Evolutionary conservation across 2,113 vertebrate species (phyloP).

Genomic region (Todiramphus saurophagus): DNA sequence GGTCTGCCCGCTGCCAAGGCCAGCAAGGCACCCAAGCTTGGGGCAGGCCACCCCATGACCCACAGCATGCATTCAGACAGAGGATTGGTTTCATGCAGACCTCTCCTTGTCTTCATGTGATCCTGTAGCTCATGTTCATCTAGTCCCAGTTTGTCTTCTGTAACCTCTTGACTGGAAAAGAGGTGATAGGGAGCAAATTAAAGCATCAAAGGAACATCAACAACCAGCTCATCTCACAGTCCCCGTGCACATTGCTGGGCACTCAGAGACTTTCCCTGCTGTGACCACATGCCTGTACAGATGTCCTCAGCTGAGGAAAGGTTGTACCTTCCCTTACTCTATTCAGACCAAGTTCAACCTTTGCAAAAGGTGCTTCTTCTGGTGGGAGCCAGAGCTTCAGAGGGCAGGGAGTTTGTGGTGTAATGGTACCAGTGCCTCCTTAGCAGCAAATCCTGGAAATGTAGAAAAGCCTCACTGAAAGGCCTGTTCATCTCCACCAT

Average conservation of each 20-base stretch:
- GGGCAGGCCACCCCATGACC: neutral
- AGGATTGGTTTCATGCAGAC: neutral
- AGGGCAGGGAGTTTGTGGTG: rapidly evolving
- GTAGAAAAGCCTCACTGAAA: neutral
- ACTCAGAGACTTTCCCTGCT: neutral
- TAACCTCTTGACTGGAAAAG: neutral
- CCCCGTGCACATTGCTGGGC: neutral
- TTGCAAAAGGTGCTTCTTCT: neutral
- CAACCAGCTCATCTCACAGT: neutral
- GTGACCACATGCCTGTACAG: neutral
- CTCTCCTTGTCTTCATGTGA: neutral
- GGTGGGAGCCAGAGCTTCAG: neutral
- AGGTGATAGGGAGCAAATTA: neutral
- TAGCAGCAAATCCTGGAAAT: neutral
- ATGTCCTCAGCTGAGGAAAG: neutral
- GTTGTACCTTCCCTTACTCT: neutral
- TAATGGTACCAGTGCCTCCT: neutral
- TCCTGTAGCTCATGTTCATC: neutral
- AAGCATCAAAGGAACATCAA: neutral
- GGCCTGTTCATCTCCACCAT: neutral
- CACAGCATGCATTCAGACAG: rapidly evolving
- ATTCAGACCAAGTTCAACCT: neutral
- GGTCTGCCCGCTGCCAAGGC: rapidly evolving
- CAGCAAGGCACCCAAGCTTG: neutral
- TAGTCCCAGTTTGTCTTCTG: neutral